phyloP scores from a whole-genome alignment of 1,140 invertebrate species.

The Bombus balteatus region DNA sequence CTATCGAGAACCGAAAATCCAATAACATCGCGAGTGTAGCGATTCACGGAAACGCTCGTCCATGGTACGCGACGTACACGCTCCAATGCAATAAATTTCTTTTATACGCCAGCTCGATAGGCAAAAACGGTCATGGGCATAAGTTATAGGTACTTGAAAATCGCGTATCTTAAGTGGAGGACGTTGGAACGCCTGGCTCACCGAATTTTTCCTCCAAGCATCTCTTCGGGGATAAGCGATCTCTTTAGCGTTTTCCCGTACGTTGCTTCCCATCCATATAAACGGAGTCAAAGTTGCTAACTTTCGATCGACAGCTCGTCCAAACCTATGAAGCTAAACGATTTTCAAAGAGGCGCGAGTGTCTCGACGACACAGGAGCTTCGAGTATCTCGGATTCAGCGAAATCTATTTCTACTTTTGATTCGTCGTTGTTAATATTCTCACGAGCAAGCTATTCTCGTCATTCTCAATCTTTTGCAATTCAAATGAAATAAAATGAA shows the following conservation, averaged over 20 bases:
- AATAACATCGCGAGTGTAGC: constrained; percentile 56
- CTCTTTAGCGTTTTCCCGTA: background rate
- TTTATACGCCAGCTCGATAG: constrained; percentile 75
- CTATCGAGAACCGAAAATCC: constrained; percentile 61
- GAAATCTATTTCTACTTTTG: background rate
- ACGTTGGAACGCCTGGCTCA: constrained; percentile 7
- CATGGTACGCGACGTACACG: constrained; percentile 68
- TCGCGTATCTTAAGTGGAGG: constrained; percentile 63
- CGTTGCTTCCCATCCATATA: background rate
- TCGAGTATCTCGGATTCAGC: background rate
- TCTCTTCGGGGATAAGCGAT: background rate
- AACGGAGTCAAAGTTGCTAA: constrained; percentile 3
- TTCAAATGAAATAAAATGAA: too few relatives aligned
- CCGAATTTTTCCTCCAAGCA: constrained; percentile 55
- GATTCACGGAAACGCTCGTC: constrained; percentile 57
- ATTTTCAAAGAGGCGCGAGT: background rate
- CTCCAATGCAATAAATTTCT: constrained; percentile 75
- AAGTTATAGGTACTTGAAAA: constrained; percentile 76
- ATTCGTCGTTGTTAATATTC: background rate
- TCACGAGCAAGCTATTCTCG: too few relatives aligned
- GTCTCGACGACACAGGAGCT: background rate
- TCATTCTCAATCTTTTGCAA: too few relatives aligned
- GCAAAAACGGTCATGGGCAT: constrained; percentile 73
- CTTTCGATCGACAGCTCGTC: background rate
- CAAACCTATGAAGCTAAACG: background rate